Conservation (phyloP, 2,113 vertebrate genomes). For the Otus sunia region DNA sequence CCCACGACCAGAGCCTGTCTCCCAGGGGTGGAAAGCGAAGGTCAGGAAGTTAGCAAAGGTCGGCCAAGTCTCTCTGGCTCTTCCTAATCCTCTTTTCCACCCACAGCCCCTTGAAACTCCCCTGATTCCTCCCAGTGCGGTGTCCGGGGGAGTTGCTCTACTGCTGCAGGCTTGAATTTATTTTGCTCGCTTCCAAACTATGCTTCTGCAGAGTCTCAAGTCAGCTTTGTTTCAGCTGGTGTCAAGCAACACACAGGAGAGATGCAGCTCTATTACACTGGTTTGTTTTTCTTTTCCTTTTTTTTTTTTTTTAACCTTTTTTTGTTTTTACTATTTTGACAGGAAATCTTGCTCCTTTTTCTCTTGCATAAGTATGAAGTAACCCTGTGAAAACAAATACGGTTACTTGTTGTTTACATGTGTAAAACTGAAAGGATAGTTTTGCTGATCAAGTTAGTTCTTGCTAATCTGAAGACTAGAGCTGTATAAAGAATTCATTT, state of each 20-base stretch:
- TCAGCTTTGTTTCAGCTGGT: slow-evolving; percentile 58
- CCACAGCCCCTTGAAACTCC: slow-evolving; percentile 61
- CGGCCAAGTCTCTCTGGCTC: slow-evolving; percentile 44
- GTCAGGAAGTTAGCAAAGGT: slow-evolving; percentile 59
- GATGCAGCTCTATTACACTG: background rate
- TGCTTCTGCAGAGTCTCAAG: slow-evolving; percentile 50
- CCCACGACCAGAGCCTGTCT: slow-evolving; percentile 19
- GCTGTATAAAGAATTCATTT: background rate
- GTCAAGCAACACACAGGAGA: slow-evolving; percentile 43
- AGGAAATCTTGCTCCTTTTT: slow-evolving; percentile 37
- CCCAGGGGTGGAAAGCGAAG: background rate
- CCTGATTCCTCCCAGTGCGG: slow-evolving; percentile 29
- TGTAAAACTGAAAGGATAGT: background rate
- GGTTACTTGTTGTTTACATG: background rate
- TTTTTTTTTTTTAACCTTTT: background rate
- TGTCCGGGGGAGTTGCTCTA: slow-evolving; percentile 17
- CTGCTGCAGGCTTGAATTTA: slow-evolving; percentile 44
- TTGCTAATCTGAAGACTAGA: background rate
- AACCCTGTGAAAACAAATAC: background rate
- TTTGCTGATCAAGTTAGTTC: slow-evolving; percentile 2
- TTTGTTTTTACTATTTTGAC: slow-evolving; percentile 15
- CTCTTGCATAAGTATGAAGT: slow-evolving; percentile 48
- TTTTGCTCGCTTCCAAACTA: slow-evolving; percentile 46
- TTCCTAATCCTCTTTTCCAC: slow-evolving; percentile 60
- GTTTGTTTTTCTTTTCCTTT: slow-evolving; percentile 39